phyloP scores from a whole-genome alignment of 1,140 invertebrate genomes.

The Drosophila pandora region DNA sequence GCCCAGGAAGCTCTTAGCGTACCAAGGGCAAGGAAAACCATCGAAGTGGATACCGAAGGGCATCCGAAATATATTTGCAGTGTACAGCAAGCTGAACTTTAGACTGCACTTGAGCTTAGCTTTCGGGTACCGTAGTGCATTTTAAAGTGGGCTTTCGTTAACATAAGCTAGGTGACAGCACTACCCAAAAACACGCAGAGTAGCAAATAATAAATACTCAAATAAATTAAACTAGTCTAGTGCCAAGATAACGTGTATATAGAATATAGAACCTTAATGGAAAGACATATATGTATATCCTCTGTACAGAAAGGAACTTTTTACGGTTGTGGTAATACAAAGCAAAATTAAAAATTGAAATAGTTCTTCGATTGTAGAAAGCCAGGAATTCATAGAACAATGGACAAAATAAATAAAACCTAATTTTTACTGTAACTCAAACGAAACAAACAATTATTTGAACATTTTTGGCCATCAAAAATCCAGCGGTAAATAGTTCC shows the following conservation, averaged over 20 bases:
- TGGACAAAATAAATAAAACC: constrained; percentile 18
- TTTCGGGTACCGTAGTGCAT: constrained; percentile 49
- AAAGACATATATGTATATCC: constrained; percentile 13
- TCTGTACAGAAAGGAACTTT: constrained; percentile 75
- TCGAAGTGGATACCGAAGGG: neutral
- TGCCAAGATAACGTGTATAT: constrained; percentile 34
- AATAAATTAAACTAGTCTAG: neutral
- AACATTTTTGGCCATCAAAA: constrained; percentile 82
- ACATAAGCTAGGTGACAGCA: neutral
- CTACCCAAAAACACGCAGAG: neutral
- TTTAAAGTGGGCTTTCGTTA: constrained; percentile 29
- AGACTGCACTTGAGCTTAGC: constrained; percentile 57
- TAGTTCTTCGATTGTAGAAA: constrained; percentile 56
- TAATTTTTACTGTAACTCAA: constrained; percentile 23
- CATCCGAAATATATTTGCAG: constrained; percentile 17
- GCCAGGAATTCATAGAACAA: constrained; percentile 18
- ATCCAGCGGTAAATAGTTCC: constrained; percentile 82
- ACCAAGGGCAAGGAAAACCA: neutral
- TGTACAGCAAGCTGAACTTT: constrained; percentile 48
- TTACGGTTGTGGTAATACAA: constrained; percentile 75
- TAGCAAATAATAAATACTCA: neutral
- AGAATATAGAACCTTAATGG: constrained; percentile 6
- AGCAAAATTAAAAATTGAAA: constrained; percentile 66
- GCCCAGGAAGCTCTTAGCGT: neutral
- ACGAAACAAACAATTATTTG: constrained; percentile 55